These are phyloP conservation scores for Drosophila engyochracea DNA, from an alignment of 2,888 invertebrate species.

Conservation along the genomic window DNA sequence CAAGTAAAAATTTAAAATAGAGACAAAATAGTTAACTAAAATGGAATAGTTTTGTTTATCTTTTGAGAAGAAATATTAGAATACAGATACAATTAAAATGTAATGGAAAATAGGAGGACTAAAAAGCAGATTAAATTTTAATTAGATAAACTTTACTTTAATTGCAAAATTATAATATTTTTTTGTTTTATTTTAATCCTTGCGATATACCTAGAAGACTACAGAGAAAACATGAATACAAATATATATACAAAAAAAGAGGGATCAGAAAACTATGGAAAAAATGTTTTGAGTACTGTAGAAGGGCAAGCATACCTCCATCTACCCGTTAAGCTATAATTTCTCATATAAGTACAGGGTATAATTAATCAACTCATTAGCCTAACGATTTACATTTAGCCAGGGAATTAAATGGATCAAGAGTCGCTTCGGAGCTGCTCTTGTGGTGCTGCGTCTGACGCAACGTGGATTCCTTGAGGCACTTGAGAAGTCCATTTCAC, in stretches of 20 bases:
- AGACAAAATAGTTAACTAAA: background rate
- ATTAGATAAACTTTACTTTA: too few relatives aligned
- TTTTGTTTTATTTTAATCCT: too few relatives aligned
- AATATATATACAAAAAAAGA: background rate
- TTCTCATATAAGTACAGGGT: background rate
- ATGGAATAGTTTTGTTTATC: background rate
- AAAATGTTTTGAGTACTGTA: background rate
- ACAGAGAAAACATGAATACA: background rate
- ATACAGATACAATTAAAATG: background rate
- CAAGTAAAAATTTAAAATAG: background rate
- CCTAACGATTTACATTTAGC: conserved; percentile 75
- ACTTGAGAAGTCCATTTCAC: conserved; percentile 91
- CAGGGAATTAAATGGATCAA: conserved; percentile 99
- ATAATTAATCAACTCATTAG: background rate
- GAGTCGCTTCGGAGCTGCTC: conserved; percentile 90
- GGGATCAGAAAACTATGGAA: background rate
- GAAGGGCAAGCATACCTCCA: background rate
- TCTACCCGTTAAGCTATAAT: accelerated
- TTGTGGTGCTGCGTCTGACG: conserved; percentile 92
- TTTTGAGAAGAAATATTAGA: background rate
- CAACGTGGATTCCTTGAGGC: conserved; percentile 94
- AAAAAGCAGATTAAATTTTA: too few relatives aligned
- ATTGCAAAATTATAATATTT: too few relatives aligned
- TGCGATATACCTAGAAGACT: too few relatives aligned
- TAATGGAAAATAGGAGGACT: background rate